phyloP scores from a whole-genome alignment of 2,888 invertebrate genomes.

The Zele albiditarsus region DNA sequence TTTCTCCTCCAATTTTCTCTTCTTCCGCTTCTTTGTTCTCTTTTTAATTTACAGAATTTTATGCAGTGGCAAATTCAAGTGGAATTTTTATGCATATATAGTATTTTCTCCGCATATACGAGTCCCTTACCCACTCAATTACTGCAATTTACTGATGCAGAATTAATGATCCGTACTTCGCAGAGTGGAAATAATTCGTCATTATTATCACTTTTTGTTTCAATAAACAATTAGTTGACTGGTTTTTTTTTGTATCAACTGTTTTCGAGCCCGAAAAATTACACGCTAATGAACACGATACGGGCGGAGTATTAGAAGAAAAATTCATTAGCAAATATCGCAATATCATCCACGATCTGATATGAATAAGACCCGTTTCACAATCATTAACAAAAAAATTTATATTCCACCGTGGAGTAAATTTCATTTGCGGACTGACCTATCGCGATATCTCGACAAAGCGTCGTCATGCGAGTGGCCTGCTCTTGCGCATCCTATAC shows the following conservation, averaged over 20 bases:
- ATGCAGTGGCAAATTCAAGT: too few relatives aligned
- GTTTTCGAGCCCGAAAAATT: neutral
- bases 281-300: neutral
- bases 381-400: conserved; percentile 12
- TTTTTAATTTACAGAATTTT: too few relatives aligned
- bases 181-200: conserved; percentile 9
- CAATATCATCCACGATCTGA: too few relatives aligned
- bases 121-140: neutral
- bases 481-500: neutral
- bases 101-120: too few relatives aligned
- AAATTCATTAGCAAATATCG: too few relatives aligned
- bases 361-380: neutral
- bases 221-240: neutral
- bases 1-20: conserved; percentile 11
- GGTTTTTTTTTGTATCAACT: neutral
- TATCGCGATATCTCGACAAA: conserved; percentile 33
- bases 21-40: neutral
- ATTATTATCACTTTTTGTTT: neutral
- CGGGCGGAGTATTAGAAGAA: too few relatives aligned
- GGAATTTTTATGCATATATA: too few relatives aligned
- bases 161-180: conserved; percentile 1
- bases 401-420: neutral
- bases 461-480: conserved; percentile 8
- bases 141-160: conserved; percentile 8
- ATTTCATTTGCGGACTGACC: conserved; percentile 43